Evolutionary conservation across 1,140 invertebrate genomes (phyloP).

Genomic region (Drosophila obscura): DNA sequence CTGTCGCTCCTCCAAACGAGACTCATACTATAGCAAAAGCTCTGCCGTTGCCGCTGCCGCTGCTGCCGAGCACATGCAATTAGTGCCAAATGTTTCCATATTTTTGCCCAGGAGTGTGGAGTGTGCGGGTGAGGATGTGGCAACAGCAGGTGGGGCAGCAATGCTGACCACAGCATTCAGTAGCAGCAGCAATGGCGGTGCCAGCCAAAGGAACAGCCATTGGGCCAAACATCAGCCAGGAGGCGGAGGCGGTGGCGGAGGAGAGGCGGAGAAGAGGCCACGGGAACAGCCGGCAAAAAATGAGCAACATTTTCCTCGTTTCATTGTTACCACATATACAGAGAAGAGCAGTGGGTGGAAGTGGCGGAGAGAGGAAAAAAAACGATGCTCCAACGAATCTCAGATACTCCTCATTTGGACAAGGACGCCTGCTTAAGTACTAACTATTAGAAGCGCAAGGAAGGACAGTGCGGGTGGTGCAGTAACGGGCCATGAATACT

Average conservation of each 20-base stretch:
- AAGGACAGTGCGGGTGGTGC: too few species aligned
- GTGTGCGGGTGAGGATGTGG: conserved; percentile 7
- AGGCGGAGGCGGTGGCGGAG: conserved; percentile 1
- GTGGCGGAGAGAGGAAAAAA: neutral
- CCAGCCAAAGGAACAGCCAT: conserved; percentile 40
- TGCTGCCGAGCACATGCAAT: conserved; percentile 79
- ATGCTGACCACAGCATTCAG: conserved; percentile 62
- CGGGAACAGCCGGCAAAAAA: conserved; percentile 53
- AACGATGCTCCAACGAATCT: too few species aligned
- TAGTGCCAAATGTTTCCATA: conserved; percentile 81
- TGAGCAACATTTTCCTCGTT: conserved; percentile 76
- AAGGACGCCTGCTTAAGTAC: neutral
- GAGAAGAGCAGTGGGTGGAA: conserved; percentile 5
- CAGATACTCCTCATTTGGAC: too few species aligned
- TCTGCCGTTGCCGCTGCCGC: conserved; percentile 31
- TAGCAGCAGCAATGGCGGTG: conserved; percentile 23
- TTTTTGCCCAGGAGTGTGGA: conserved; percentile 60
- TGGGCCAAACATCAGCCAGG: conserved; percentile 41
- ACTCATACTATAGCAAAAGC: conserved; percentile 4
- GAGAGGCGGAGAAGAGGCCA: neutral
- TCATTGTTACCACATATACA: conserved; percentile 65
- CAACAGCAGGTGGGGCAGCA: conserved; percentile 25
- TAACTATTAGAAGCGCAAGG: too few species aligned
- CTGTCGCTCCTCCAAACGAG: conserved; percentile 66
- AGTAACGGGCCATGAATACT: too few species aligned